Percentiles rank a stretch among this genome's conserved stretches.
phyloP scores from a whole-genome alignment of 2,797 vertebrate species.

The Acipenser transmontanus region DNA sequence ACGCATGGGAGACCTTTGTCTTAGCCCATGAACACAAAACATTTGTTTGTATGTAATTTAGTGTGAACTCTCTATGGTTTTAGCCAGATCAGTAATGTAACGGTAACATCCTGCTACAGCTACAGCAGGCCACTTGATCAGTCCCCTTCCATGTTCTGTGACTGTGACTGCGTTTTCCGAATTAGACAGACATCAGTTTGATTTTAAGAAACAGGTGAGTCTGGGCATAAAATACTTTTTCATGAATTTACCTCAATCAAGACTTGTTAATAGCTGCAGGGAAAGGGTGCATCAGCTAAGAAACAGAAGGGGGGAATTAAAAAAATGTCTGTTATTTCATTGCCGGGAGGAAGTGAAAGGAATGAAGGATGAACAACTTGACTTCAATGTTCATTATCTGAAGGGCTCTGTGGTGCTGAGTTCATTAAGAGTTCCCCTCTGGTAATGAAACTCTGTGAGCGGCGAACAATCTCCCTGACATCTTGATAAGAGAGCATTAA shows the following conservation, averaged over 20 bases:
- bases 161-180: too few relatives aligned
- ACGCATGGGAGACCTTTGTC: too few relatives aligned
- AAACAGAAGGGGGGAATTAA: conserved; percentile 2
- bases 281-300: not conserved
- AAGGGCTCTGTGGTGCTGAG: conserved; percentile 4
- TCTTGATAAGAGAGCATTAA: conserved; percentile 1
- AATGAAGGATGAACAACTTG: conserved; percentile 10
- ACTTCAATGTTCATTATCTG: conserved; percentile 11
- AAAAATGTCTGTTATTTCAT: not conserved
- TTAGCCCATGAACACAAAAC: not conserved
- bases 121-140: too few relatives aligned
- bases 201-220: not conserved
- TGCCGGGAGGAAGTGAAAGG: not conserved
- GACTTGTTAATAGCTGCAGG: not conserved
- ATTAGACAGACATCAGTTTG: too few relatives aligned
- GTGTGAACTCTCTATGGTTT: not conserved
- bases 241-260: not conserved
- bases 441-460: conserved; percentile 1
- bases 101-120: too few relatives aligned
- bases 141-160: too few relatives aligned
- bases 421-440: conserved; percentile 11
- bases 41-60: not conserved
- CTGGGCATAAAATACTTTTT: not conserved
- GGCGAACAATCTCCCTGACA: conserved; percentile 1
- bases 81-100: too few relatives aligned